Percentiles rank a stretch among this genome's conserved stretches.
Evolutionary conservation across 1,140 invertebrate species (phyloP).

Genomic region (Helicoverpa zea): DNA sequence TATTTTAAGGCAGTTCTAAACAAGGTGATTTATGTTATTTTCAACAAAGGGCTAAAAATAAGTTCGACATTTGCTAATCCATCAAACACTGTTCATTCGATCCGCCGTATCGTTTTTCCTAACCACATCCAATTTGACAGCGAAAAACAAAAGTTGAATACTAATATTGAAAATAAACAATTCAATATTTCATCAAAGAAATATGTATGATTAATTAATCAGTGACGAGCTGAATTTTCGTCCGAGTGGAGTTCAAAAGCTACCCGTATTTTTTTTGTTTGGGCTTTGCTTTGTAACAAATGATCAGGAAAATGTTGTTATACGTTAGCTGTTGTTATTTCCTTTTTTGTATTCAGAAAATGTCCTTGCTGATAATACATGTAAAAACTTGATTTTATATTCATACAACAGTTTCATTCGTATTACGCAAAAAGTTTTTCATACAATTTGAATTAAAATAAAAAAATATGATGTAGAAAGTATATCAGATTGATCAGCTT

Average conservation of each 20-base stretch:
- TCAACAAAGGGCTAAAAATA: neutral
- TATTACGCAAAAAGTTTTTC: no score
- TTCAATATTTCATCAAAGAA: conserved; percentile 26
- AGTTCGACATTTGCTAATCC: no score
- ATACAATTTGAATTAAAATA: no score
- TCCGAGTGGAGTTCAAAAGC: conserved; percentile 20
- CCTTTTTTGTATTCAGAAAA: neutral
- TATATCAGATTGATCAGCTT: no score
- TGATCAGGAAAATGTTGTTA: conserved; percentile 16
- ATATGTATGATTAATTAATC: conserved; percentile 37
- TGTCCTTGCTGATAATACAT: no score
- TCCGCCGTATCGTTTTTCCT: conserved; percentile 16
- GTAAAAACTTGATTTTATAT: no score
- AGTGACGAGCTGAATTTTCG: conserved; percentile 8
- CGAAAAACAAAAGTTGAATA: conserved; percentile 8
- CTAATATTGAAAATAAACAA: conserved; percentile 4
- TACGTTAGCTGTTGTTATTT: neutral
- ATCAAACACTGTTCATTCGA: conserved; percentile 1
- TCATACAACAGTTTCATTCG: no score
- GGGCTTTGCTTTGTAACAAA: conserved; percentile 17
- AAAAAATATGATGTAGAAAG: no score
- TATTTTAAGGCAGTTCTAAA: neutral
- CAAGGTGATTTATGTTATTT: neutral
- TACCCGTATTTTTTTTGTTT: conserved; percentile 24
- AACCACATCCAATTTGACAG: conserved; percentile 12